Percentiles rank a stretch among this genome's conserved stretches.
Conservation (phyloP, 2,113 vertebrate genomes). For the Heterotis niloticus region DNA sequence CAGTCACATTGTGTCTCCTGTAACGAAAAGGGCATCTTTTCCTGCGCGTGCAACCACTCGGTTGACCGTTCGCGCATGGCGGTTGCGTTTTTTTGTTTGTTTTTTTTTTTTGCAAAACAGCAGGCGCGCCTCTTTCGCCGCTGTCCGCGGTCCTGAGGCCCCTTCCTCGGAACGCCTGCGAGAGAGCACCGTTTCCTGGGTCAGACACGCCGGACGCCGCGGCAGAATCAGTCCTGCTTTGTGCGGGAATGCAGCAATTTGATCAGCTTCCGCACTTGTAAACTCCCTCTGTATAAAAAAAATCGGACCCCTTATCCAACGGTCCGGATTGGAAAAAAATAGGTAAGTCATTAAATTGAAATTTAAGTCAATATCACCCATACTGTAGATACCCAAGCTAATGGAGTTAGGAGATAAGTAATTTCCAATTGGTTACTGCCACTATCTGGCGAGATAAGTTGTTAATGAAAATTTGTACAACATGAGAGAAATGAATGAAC, state of each 20-base stretch:
- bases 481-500: constrained; percentile 12
- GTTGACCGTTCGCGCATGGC: neutral
- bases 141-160: constrained; percentile 18
- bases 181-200: neutral
- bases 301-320: constrained; percentile 7
- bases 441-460: constrained; percentile 23
- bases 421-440: constrained; percentile 28
- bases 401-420: constrained; percentile 23
- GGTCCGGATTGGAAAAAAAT: constrained; percentile 11
- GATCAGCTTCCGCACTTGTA: constrained; percentile 27
- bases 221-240: constrained; percentile 17
- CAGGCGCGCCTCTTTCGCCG: neutral
- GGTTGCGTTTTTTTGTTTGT: too few species aligned
- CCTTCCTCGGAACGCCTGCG: neutral
- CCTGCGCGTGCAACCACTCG: neutral
- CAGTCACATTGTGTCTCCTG: neutral
- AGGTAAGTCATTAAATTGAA: constrained; percentile 21
- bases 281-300: constrained; percentile 23
- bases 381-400: constrained; percentile 21
- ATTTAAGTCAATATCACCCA: constrained; percentile 26
- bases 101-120: neutral
- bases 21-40: neutral
- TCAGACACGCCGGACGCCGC: neutral
- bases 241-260: constrained; percentile 10
- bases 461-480: constrained; percentile 24